Conservation (phyloP, 2,113 vertebrate species). For the Bubalus kerabau region DNA sequence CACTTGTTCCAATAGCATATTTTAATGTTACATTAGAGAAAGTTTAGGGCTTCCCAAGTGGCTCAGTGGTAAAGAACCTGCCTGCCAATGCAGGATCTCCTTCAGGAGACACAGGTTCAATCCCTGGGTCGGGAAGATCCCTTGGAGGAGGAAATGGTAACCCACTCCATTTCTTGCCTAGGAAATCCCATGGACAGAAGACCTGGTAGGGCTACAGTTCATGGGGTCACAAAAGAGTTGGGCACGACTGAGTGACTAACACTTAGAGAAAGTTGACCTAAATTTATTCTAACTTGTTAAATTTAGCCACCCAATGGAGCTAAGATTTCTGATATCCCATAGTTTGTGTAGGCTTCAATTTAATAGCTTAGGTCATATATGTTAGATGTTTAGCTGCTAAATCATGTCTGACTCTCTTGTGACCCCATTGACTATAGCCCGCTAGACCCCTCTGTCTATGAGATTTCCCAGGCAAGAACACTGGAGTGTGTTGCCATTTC, state of each 20-base stretch:
- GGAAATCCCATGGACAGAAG: background rate
- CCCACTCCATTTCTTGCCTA: background rate
- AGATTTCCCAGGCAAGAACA: background rate
- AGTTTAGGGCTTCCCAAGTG: background rate
- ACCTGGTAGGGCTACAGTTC: background rate
- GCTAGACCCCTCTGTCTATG: background rate
- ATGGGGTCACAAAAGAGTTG: background rate
- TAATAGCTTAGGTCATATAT: background rate
- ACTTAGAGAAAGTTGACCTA: background rate
- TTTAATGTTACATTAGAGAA: background rate
- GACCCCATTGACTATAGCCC: background rate
- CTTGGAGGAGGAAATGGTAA: background rate
- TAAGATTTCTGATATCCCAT: background rate
- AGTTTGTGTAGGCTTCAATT: background rate
- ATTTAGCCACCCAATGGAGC: background rate
- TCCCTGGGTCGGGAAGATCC: background rate
- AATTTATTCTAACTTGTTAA: background rate
- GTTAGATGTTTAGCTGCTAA: background rate
- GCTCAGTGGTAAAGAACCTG: background rate
- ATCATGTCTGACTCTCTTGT: background rate
- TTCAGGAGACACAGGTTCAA: background rate
- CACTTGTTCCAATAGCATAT: background rate
- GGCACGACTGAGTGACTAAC: background rate
- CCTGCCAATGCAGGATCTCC: background rate
- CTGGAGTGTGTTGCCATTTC: background rate